Evolutionary conservation across 2,113 vertebrate species (phyloP).

Genomic region (Ia io): DNA sequence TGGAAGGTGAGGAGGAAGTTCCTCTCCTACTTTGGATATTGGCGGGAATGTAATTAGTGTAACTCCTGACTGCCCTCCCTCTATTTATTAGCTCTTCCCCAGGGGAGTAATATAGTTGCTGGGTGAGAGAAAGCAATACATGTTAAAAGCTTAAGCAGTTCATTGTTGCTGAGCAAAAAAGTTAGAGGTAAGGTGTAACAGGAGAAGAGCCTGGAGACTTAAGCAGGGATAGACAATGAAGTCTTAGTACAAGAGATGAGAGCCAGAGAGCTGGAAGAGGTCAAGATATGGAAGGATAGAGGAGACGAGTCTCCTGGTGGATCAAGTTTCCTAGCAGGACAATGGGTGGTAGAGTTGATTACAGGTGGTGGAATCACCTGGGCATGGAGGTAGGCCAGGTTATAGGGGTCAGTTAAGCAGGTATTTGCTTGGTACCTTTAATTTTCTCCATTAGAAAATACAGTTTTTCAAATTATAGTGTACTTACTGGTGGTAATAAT

Average conservation of each 20-base stretch:
- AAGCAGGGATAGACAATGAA: neutral
- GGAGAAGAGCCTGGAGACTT: neutral
- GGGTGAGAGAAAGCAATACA: neutral
- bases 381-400: no score
- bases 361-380: neutral
- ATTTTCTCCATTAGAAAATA: neutral
- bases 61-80: neutral
- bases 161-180: neutral
- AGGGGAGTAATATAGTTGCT: constrained; percentile 34
- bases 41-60: neutral
- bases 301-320: neutral
- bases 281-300: neutral
- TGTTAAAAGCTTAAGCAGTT: neutral
- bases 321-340: neutral
- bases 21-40: neutral
- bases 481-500: neutral
- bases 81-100: constrained; percentile 2
- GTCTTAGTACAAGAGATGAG: neutral
- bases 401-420: neutral
- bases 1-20: neutral
- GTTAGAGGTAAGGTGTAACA: neutral
- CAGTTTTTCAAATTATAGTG: neutral
- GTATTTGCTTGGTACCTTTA: neutral
- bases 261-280: neutral
- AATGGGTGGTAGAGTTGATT: neutral